Percentiles rank a stretch among this genome's conserved stretches.
phyloP scores from a whole-genome alignment of 2,888 invertebrate genomes.

The Volucella zonaria region DNA sequence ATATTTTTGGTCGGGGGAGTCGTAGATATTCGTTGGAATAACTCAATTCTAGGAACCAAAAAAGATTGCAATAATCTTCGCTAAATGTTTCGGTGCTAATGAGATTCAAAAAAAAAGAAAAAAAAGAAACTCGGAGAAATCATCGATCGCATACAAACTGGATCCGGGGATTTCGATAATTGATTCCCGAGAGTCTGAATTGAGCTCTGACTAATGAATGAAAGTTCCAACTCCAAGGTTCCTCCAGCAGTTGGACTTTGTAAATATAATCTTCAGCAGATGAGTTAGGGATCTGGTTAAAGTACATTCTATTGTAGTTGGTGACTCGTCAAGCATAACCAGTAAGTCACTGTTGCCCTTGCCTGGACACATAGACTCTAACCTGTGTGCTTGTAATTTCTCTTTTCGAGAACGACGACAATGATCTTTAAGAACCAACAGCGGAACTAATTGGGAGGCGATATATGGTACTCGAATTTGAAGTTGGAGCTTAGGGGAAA shows the following conservation, averaged over 20 bases:
- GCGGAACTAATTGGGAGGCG: constrained; percentile 56
- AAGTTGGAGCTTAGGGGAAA: background rate
- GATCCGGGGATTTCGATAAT: too few relatives aligned
- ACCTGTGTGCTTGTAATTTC: background rate
- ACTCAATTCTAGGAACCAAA: constrained; percentile 9
- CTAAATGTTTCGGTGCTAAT: background rate
- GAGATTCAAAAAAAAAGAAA: too few relatives aligned
- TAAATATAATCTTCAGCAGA: too few relatives aligned
- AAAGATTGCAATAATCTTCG: background rate
- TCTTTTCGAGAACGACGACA: constrained; percentile 2
- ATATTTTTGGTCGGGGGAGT: too few relatives aligned
- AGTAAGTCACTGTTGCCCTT: constrained; percentile 23
- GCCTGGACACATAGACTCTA: background rate
- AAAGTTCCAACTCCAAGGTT: too few relatives aligned
- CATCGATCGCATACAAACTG: too few relatives aligned
- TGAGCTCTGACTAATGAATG: constrained; percentile 52
- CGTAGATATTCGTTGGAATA: background rate
- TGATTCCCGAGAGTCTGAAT: too few relatives aligned
- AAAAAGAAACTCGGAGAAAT: background rate
- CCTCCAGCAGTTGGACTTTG: background rate
- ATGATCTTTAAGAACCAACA: constrained; percentile 26
- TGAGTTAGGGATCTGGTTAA: too few relatives aligned
- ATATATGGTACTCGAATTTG: constrained; percentile 7
- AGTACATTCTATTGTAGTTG: background rate
- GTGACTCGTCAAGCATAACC: constrained; percentile 39